These are phyloP conservation scores for Heliconius nattereri DNA, from an alignment of 1,140 invertebrate genomes.

Conservation along the genomic window DNA sequence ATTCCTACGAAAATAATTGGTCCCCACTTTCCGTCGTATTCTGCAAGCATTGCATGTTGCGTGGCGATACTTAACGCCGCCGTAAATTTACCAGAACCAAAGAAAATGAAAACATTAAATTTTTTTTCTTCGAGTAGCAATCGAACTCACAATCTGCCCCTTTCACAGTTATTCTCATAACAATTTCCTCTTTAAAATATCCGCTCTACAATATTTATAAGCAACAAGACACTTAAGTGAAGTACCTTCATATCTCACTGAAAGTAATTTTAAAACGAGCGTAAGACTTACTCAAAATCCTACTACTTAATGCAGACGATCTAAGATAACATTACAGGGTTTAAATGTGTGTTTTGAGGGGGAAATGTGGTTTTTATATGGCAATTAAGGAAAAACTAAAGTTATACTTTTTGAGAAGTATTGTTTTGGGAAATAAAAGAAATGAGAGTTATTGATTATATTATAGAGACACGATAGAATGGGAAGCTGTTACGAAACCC, in stretches of 20 bases:
- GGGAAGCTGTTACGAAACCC: too few relatives aligned
- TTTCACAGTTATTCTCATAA: too few relatives aligned
- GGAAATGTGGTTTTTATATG: slow-evolving; percentile 29
- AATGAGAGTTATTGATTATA: background rate
- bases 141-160: too few relatives aligned
- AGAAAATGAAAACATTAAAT: too few relatives aligned
- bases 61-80: too few relatives aligned
- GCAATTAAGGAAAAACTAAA: slow-evolving; percentile 24
- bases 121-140: too few relatives aligned
- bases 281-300: slow-evolving; percentile 30
- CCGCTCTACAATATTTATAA: background rate
- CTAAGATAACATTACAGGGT: slow-evolving; percentile 30
- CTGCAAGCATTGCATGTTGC: too few relatives aligned
- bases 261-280: slow-evolving; percentile 40
- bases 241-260: slow-evolving; percentile 20
- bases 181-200: background rate
- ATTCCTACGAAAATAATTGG: too few relatives aligned
- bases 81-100: too few relatives aligned
- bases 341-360: slow-evolving; percentile 24
- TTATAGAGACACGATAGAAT: too few relatives aligned
- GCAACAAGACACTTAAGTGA: slow-evolving; percentile 28
- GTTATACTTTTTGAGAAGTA: background rate
- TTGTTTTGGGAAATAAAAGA: background rate
- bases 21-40: too few relatives aligned
- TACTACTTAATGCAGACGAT: slow-evolving; percentile 36